Base-by-base conservation (phyloP, 1,140 invertebrate genomes). In the Drosophila aff. region DNA sequence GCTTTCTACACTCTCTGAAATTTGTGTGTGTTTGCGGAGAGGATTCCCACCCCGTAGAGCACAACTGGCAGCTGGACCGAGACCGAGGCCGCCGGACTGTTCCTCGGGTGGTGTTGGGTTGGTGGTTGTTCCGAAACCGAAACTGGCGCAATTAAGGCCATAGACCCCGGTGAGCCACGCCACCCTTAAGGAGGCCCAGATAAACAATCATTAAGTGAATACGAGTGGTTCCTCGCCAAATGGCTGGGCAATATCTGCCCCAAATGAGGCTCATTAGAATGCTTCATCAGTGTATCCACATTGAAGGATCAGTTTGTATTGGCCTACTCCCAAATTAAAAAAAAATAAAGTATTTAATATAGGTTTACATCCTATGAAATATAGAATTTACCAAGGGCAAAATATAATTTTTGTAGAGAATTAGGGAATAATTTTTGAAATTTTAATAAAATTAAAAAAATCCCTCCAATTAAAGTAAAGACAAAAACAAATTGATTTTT, bases 91-190 rank as follows among this genome's bases (percentile, higher is more conserved):
- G 23, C 53, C 33, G 36, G 40, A 11, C 23, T 74, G 15, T 36
- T 40, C 44, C 18, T 58, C 31, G 40, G 73, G 15, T 28, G 33
- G 64, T 61, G 69, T 52, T 77, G 60, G 81, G 77, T 77, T 75
- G 81, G 80, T 65, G 68, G 71, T 78, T 82, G 52, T 57, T 89
- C 59, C 44, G 55, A 64, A 89, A 76, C 59, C 40, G 47, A 64
- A 89, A 76, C 65, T 78, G 69, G 58, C 69, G 60, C 81, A 86
- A 86, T 77, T 74, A 80, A 82, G 83, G 83, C 72, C 80, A 81
- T 78, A 84, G 82, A 84, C 82, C 83, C 72, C 79, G 76, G 49
- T 36, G 33, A 61, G 26, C 82, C 64, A 85, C 82, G 26, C 82
- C 64, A 85, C 82, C 82, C 82, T 66, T 81, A 73, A 73, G 67